Evolutionary conservation across 2,797 vertebrate genomes (phyloP).

Genomic region (Malurus splendens): DNA sequence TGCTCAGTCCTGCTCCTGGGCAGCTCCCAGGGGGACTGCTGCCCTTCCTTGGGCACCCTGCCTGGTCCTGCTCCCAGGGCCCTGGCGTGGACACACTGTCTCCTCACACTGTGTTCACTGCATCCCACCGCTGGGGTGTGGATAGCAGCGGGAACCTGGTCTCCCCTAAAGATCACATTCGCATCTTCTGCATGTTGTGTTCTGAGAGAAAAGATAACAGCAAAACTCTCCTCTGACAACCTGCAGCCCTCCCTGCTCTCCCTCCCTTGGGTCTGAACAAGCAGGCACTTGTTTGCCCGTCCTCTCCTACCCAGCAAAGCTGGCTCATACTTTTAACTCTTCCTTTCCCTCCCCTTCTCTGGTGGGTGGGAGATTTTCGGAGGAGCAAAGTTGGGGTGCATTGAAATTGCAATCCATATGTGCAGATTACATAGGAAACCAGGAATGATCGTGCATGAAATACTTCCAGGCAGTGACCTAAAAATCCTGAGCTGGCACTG

Average conservation of each 20-base stretch:
- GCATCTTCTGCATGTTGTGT: not conserved
- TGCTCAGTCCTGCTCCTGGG: not conserved
- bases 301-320: not conserved
- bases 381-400: not conserved
- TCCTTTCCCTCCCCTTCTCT: not conserved
- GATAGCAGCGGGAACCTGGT: not conserved
- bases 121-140: not conserved
- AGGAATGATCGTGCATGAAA: not conserved
- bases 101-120: not conserved
- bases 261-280: not conserved
- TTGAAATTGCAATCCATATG: not conserved
- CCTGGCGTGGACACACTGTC: not conserved
- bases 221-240: not conserved
- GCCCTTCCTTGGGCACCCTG: too few species aligned
- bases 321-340: not conserved
- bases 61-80: not conserved
- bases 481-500: not conserved
- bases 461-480: not conserved
- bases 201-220: not conserved
- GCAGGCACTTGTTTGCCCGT: constrained; percentile 2
- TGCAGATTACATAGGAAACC: not conserved
- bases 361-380: not conserved
- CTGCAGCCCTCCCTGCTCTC: not conserved
- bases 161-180: rapidly evolving
- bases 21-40: too few species aligned